Base-by-base conservation (phyloP, 2,888 invertebrate species). In the Adela reaumurella region DNA sequence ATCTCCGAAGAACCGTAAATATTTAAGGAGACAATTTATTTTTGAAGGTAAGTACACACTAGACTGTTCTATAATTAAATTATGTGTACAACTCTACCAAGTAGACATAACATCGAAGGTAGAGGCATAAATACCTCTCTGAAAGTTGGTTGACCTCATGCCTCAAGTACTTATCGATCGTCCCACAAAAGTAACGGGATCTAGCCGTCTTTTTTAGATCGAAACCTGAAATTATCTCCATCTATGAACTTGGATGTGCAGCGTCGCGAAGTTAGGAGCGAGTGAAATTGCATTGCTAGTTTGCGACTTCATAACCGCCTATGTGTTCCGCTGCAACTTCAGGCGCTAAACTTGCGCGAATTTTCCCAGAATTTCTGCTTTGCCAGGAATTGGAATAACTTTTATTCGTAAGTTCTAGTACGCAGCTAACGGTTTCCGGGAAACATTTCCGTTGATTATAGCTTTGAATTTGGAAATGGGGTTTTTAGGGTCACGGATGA, bases 181-280 rank as follows among this genome's bases (percentile, higher is more conserved):
- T 35, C 14, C 11, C 35, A 35, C 35, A 14, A 35, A 35, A 35
- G 35, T 35, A 35, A 35, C 35, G 35, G 35, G 8, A 35, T 35
- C 35, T 14, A 35, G 35, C 14, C 35, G 8, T 35, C 35, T 8
- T 35, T 35, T 35, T 35, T 35, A 35, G 8, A 35, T 35, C 35
- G 14, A 35, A 35, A 35, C 35, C 35, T 35, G 35, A 35, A 35
- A 35, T 35, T 35, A 70, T 76, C 71, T 65, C 72, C 74, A 74
- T 77, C 76, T 76, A 73, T 77, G 77, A 77, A 76, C 76, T 77
- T 76, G 76, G 72, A 74, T 72, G 68, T 59, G 67, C 55, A 54
- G 43, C 59, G 58, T 49, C 48, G 58, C 60, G 77, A 78, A 74
- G 69, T 66, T 64, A 52, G 62, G 56, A 19, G 56, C 67, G 57